Evolutionary conservation across 1,140 invertebrate species (phyloP).

Genomic region (Apolygus lucorum): DNA sequence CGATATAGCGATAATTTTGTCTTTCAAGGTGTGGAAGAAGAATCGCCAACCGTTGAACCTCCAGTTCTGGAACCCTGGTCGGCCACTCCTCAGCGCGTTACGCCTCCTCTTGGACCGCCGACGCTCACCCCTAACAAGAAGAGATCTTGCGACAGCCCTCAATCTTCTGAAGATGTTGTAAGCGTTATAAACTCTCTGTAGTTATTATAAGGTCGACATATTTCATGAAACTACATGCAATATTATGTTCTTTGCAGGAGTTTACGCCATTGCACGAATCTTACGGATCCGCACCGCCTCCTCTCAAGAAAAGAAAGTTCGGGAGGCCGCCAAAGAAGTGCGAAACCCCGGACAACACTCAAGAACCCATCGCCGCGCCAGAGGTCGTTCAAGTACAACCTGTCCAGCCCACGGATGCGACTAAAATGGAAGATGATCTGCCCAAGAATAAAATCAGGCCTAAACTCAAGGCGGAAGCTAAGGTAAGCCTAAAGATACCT

Average conservation of each 20-base stretch:
- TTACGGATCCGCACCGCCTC: neutral
- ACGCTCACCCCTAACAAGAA: conserved; percentile 32
- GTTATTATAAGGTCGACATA: too few relatives aligned
- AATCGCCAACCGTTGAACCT: conserved; percentile 29
- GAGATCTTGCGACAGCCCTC: neutral
- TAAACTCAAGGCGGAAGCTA: conserved; percentile 36
- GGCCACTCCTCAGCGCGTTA: conserved; percentile 18
- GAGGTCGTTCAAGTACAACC: neutral
- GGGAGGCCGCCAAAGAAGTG: neutral
- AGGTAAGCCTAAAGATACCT: too few relatives aligned
- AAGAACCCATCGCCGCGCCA: too few relatives aligned
- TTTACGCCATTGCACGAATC: conserved; percentile 8
- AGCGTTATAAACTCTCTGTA: neutral
- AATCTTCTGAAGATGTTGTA: neutral
- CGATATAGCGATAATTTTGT: neutral
- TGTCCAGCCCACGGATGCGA: neutral
- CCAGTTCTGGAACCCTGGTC: conserved; percentile 37
- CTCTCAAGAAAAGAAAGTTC: neutral
- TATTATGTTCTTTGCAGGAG: conserved; percentile 19
- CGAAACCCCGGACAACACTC: neutral
- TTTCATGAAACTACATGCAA: too few relatives aligned
- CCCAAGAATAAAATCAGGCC: conserved; percentile 31
- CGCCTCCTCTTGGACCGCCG: conserved; percentile 27
- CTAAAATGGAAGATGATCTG: neutral
- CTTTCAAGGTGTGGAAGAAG: conserved; percentile 1